These are phyloP conservation scores for human DNA, from an alignment of 2,113 vertebrate species.

Conservation along the genomic window DNA sequence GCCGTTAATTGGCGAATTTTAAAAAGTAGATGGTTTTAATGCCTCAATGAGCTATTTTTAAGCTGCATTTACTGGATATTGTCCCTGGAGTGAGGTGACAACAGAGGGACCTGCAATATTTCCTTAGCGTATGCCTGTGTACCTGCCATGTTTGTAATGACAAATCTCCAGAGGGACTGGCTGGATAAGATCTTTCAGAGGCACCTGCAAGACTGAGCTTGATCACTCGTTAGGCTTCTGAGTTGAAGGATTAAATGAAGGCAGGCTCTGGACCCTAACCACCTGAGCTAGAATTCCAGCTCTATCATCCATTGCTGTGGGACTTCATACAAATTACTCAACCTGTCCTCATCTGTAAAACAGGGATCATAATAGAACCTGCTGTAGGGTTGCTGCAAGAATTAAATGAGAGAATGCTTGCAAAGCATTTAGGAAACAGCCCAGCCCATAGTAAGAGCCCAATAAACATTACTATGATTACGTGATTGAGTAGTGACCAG, in stretches of 20 bases:
- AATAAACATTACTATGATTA: neutral
- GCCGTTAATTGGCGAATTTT: neutral
- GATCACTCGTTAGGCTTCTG: neutral
- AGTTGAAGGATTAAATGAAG: neutral
- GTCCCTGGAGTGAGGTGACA: neutral
- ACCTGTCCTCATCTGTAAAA: neutral
- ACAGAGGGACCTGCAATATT: neutral
- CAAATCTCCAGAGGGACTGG: neutral
- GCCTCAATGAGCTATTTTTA: neutral
- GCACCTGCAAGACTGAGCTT: neutral
- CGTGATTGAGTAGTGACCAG: neutral
- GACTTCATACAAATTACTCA: neutral
- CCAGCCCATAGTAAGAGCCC: neutral
- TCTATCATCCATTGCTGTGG: neutral
- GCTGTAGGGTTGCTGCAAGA: neutral
- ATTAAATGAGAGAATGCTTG: neutral
- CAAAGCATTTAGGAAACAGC: neutral
- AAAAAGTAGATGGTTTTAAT: neutral
- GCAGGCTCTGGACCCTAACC: fast-evolving
- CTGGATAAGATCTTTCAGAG: neutral
- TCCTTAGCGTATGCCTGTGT: neutral
- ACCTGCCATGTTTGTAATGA: neutral
- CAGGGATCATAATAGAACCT: neutral
- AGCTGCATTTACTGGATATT: neutral
- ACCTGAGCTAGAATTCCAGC: neutral